phyloP scores from a whole-genome alignment of 2,113 vertebrate species.

The Centrocercus urophasianus region DNA sequence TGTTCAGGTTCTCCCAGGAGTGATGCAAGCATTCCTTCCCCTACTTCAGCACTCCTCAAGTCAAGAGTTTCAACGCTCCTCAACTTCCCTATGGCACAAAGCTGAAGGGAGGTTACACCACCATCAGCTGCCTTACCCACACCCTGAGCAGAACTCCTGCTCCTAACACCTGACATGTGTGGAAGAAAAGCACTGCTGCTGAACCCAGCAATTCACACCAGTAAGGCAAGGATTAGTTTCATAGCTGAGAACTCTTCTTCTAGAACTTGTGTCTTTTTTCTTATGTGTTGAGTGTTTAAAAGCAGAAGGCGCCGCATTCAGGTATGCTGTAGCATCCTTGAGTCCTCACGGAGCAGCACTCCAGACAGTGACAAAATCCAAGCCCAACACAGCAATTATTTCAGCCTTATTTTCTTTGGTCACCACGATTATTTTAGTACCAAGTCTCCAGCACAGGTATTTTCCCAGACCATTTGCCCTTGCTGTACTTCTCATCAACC shows the following conservation, averaged over 20 bases:
- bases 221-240: background rate
- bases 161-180: background rate
- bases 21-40: background rate
- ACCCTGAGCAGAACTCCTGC: background rate
- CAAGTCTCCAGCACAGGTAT: background rate
- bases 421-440: background rate
- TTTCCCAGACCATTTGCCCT: background rate
- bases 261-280: background rate
- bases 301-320: background rate
- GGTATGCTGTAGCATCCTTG: background rate
- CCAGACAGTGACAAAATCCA: background rate
- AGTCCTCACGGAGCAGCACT: background rate
- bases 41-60: background rate
- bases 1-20: background rate
- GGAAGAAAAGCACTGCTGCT: background rate
- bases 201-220: background rate
- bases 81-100: background rate
- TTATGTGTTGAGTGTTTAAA: background rate
- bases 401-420: background rate
- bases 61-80: background rate
- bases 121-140: background rate
- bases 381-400: background rate
- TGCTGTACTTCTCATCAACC: background rate
- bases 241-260: background rate
- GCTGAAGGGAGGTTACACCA: background rate